These are phyloP conservation scores for Microchirus variegatus DNA, from an alignment of 2,797 vertebrate genomes.

Conservation along the genomic window DNA sequence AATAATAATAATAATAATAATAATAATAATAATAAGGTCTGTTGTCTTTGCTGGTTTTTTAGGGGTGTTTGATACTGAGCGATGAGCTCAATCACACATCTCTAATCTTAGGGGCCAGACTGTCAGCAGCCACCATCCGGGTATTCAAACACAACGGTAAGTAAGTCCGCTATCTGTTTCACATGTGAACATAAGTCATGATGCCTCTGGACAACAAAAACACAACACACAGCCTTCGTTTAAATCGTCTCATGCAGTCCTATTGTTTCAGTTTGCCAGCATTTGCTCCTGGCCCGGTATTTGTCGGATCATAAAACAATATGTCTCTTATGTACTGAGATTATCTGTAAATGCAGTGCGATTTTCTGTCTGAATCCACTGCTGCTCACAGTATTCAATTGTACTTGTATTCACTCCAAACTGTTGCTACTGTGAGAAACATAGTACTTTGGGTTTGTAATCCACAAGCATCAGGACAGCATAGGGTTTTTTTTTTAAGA, in stretches of 20 bases:
- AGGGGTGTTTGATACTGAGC: slow-evolving; percentile 96
- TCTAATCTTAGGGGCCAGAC: slow-evolving; percentile 90
- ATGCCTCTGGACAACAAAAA: not conserved
- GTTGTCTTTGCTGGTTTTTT: slow-evolving; percentile 55
- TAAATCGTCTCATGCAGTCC: not conserved
- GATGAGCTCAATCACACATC: slow-evolving; percentile 95
- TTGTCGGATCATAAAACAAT: not conserved
- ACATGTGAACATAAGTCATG: not conserved
- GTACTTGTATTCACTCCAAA: slow-evolving; percentile 25
- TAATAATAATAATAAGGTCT: not conserved
- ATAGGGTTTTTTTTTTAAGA: slow-evolving; percentile 5
- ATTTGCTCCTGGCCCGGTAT: not conserved
- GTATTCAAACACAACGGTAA: slow-evolving; percentile 97
- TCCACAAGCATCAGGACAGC: slow-evolving; percentile 21
- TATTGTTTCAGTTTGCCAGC: slow-evolving; percentile 1
- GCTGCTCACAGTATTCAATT: slow-evolving; percentile 3
- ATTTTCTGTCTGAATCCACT: slow-evolving; percentile 17
- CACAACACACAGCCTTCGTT: not conserved
- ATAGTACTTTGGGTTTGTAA: too few species aligned
- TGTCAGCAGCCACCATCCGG: slow-evolving; percentile 91
- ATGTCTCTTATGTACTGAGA: not conserved
- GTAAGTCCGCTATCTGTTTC: slow-evolving; percentile 80
- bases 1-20: too few species aligned
- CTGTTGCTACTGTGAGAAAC: slow-evolving; percentile 35
- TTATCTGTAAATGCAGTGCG: slow-evolving; percentile 10